Evolutionary conservation across 2,113 vertebrate species (phyloP), one percentile per base, ranked within the genome.

Genomic region (Myodes glareolus): DNA sequence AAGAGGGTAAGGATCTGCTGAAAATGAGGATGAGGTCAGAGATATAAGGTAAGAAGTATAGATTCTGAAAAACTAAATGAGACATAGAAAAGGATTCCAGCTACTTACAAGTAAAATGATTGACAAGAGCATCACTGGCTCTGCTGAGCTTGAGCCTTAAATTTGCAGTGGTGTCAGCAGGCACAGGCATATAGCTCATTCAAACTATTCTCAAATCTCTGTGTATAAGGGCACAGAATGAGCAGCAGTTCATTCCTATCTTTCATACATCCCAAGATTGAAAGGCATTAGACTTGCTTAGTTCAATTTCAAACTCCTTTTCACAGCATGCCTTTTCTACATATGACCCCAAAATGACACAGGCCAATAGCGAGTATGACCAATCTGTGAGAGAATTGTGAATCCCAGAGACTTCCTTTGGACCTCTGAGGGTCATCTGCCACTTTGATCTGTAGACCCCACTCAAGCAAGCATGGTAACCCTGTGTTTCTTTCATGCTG

Each of bases 51-150:
- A 63, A 39, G 39, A 82, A 95, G 21, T 16, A 5, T 67, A 88
- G 33, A 61, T 87, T 95, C 33, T 89, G 8, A 96, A 92, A 47
- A 96, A 94, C 23, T 75, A 92, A 97, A 84, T 78, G 63, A 95
- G 61, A 14, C 42, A 14, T 73, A 88, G 2, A 23, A 80, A 92
- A 90, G 36, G 14, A 12, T 7, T 72, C 23, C 92, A 39, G n/a
- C 42, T 88, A 55, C 72, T 96, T 76, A 39, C 63, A 92, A 91
- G 13, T 52, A 77, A 88, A 96, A 77, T 47, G 29, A 96, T 72
- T 72, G 47, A 80, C 25, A 80, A 45, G 47, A 47, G 31, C 52
- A 68, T 23, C 19, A 11, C 58, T 58, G 70, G 23, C 3, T 84
- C 42, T 84, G 36, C n/a, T 87, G 55, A 86, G 21, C 81, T 16